Evolutionary conservation across 2,797 vertebrate species (phyloP), one percentile per base, ranked within the genome.

Genomic region (Ctenochaetus hawaiiensis): DNA sequence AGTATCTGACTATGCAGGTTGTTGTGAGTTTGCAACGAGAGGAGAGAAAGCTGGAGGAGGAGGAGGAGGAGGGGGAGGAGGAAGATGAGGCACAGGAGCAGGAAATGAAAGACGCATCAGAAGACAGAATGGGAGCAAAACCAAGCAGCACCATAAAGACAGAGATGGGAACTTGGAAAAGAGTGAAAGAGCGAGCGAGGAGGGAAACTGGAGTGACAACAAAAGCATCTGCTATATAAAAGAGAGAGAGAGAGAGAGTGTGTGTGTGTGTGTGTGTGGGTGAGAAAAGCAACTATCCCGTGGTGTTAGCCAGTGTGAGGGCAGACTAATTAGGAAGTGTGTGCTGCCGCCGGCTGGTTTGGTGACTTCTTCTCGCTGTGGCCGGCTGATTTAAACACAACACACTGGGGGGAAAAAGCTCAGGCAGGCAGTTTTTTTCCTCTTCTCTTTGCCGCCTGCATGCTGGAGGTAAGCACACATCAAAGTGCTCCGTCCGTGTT

Each of bases 271-370:
- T 26, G 26, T 30, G 26, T 30, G 26, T 3, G 26, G 0, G 26
- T 3, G 26, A 82, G 82, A 34, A 34, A 78, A 81, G 78, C 78
- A 78, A 73, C 87, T 18, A 62, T 85, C 88, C 85, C 11, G 81
- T 58, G 53, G 89, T 54, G 87, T 65, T n/a, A 59, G 84, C 61
- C 83, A 73, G 83, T 73, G 81, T 85, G 85, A 83, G 84, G 80
- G 80, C 82, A 80, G 84, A 68, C 88, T 92, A 93, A 93, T 93
- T 92, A 90, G 90, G 72, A 87, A 67, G 74, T 49, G 83, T 81
- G 82, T 13, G 11, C 68, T 2, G 75, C 79, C 64, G 69, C 76
- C 26, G 83, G 84, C 87, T 78, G 77, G 52, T 80, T 74, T 48
- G 77, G 80, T 5, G 77, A 80, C 85, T 89, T 68, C 62, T 60